Conservation (phyloP, 2,888 invertebrate genomes). For the Eupithecia exiguata region DNA sequence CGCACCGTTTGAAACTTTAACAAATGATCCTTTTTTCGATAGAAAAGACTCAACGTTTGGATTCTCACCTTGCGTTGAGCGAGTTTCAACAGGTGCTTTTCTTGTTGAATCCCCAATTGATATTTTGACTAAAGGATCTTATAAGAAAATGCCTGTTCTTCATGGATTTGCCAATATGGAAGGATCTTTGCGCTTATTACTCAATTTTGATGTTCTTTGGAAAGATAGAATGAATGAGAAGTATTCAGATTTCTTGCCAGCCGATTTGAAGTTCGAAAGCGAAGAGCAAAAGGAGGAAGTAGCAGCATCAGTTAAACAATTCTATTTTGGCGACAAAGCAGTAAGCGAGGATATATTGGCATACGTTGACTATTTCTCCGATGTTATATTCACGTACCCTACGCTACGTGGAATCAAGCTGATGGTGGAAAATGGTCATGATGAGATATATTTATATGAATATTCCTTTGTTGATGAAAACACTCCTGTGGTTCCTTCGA, state of each 20-base stretch:
- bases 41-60: conserved; percentile 37
- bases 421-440: conserved; percentile 49
- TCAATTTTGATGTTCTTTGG: conserved; percentile 50
- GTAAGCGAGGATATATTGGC: conserved; percentile 47
- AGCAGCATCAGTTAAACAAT: conserved; percentile 51
- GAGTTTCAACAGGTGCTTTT: conserved; percentile 47
- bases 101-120: conserved; percentile 54
- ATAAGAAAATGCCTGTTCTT: conserved; percentile 55
- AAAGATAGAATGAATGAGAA: conserved; percentile 59
- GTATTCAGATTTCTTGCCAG: conserved; percentile 64
- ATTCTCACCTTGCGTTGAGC: conserved; percentile 51
- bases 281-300: conserved; percentile 51
- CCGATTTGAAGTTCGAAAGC: conserved; percentile 54
- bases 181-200: conserved; percentile 50
- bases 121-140: conserved; percentile 53
- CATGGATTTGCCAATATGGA: conserved; percentile 65
- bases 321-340: conserved; percentile 53
- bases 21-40: conserved; percentile 30
- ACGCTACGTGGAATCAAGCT: conserved; percentile 47
- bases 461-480: conserved; percentile 52
- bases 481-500: conserved; percentile 43
- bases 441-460: conserved; percentile 54
- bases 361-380: conserved; percentile 55
- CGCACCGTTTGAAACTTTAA: conserved; percentile 49
- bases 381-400: conserved; percentile 50